A percentile compares a stretch with the other conserved stretches of the same genome.
These are phyloP conservation scores for Eristalinus aeneus DNA, from an alignment of 2,888 invertebrate genomes.

Conservation along the genomic window DNA sequence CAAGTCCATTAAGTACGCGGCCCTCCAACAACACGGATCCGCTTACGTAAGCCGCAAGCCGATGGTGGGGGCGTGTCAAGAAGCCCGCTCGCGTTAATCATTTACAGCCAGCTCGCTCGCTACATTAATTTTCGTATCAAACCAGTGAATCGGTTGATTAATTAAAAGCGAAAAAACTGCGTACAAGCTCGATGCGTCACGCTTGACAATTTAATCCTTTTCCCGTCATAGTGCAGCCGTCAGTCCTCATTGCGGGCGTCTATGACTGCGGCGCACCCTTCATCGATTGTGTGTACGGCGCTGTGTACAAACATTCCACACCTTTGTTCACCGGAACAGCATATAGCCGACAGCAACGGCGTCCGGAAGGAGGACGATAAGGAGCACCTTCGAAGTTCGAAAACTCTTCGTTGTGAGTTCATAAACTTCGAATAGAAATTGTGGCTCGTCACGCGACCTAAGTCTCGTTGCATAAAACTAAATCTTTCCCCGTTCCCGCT, in stretches of 20 bases:
- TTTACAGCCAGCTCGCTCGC: background rate
- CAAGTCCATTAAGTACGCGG: constrained; percentile 7
- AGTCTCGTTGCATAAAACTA: constrained; percentile 14
- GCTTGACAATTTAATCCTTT: constrained; percentile 31
- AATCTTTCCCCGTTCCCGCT: background rate
- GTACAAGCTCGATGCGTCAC: background rate
- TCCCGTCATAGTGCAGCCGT: constrained; percentile 1
- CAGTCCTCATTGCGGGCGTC: background rate
- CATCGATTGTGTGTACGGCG: constrained; percentile 35
- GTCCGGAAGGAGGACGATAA: constrained; percentile 58
- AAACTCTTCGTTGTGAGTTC: constrained; percentile 3
- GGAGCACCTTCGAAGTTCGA: constrained; percentile 25
- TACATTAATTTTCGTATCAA: background rate
- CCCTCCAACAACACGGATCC: background rate
- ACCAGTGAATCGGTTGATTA: constrained; percentile 14
- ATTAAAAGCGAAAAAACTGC: constrained; percentile 36
- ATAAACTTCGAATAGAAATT: constrained; percentile 44
- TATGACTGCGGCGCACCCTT: background rate
- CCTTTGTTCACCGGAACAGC: constrained; percentile 35
- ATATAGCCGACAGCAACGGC: background rate
- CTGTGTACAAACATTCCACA: constrained; percentile 55
- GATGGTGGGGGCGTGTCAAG: background rate
- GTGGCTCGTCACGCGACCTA: constrained; percentile 48
- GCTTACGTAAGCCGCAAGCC: constrained; percentile 18
- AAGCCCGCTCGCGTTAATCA: constrained; percentile 10